Conservation (phyloP, 2,888 invertebrate genomes). For the Miltochrista miniata region DNA sequence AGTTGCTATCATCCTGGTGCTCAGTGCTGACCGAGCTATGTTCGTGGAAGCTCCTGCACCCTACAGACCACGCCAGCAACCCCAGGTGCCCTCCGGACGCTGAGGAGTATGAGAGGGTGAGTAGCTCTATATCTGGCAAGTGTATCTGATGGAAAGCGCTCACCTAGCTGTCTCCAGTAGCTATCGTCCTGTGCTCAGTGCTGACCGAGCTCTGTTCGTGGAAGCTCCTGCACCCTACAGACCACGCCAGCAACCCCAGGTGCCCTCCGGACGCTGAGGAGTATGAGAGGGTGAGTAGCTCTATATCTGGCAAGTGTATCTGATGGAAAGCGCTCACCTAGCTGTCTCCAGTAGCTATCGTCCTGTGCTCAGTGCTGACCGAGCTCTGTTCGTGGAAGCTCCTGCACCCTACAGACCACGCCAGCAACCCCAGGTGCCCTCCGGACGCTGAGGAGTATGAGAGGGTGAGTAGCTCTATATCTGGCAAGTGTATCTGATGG, state of each 20-base stretch:
- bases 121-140: slow-evolving; percentile 8
- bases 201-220: slow-evolving; percentile 98
- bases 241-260: slow-evolving; percentile 96
- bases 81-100: slow-evolving; percentile 97
- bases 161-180: slow-evolving; percentile 95
- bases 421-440: slow-evolving; percentile 97
- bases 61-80: slow-evolving; percentile 98
- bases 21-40: slow-evolving; percentile 97
- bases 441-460: slow-evolving; percentile 99
- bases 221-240: slow-evolving; percentile 99
- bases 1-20: slow-evolving; percentile 98
- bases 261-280: slow-evolving; percentile 99
- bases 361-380: slow-evolving; percentile 98
- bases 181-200: slow-evolving; percentile 97
- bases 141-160: slow-evolving; percentile 88
- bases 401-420: slow-evolving; percentile 98
- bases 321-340: slow-evolving; percentile 94
- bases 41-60: slow-evolving; percentile 99
- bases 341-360: slow-evolving; percentile 96
- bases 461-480: slow-evolving; percentile 81
- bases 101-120: slow-evolving; percentile 97
- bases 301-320: neutral
- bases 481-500: neutral
- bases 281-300: slow-evolving; percentile 91
- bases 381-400: slow-evolving; percentile 99